Evolutionary conservation across 2,113 vertebrate genomes (phyloP).

Genomic region (Meleagris gallopavo): DNA sequence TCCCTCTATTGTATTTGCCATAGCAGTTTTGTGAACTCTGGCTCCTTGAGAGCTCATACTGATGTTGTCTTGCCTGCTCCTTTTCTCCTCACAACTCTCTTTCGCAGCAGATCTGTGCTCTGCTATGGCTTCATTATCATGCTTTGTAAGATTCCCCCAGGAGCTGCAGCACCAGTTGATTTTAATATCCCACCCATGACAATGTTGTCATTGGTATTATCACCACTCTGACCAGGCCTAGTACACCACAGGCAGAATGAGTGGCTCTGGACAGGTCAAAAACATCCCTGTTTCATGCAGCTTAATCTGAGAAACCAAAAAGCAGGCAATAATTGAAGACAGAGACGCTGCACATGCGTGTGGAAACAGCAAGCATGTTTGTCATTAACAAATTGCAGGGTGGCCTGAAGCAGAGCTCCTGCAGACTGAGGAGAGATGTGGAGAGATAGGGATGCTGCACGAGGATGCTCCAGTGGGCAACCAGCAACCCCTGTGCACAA

Average conservation of each 20-base stretch:
- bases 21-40: background rate
- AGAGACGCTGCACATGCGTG: background rate
- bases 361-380: background rate
- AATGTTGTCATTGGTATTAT: slow-evolving; percentile 15
- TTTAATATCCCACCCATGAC: slow-evolving; percentile 44
- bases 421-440: rapidly evolving
- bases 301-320: background rate
- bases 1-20: slow-evolving; percentile 3
- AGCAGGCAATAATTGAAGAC: background rate
- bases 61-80: background rate
- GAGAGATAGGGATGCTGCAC: background rate
- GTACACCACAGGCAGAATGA: background rate
- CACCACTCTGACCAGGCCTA: background rate
- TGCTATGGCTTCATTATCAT: slow-evolving; percentile 36
- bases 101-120: background rate
- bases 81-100: slow-evolving; percentile 17
- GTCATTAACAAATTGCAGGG: background rate
- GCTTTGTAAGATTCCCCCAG: background rate
- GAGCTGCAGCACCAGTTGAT: slow-evolving; percentile 11
- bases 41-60: background rate
- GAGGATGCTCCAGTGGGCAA: background rate
- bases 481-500: background rate
- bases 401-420: rapidly evolving
- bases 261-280: background rate
- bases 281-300: background rate